phyloP scores from a whole-genome alignment of 1,140 invertebrate genomes.

The Philopotamus ludificatus region DNA sequence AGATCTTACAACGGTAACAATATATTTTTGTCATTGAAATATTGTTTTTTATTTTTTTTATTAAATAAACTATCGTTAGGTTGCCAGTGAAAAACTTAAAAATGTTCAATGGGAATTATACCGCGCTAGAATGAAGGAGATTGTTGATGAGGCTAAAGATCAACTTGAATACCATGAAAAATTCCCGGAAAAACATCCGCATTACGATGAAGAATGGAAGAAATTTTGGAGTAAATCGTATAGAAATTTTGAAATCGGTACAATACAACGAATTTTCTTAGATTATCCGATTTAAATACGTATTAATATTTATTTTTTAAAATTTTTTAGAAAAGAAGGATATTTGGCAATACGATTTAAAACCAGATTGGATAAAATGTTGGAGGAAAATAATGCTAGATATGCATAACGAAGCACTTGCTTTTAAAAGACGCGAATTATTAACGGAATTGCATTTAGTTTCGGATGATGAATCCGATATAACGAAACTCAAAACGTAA shows the following conservation, averaged over 20 bases:
- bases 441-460: conserved; percentile 7
- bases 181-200: conserved; percentile 82
- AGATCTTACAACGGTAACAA: not conserved
- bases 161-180: conserved; percentile 71
- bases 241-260: conserved; percentile 71
- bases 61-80: not conserved
- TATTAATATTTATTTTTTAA: conserved; percentile 8
- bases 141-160: conserved; percentile 1
- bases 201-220: conserved; percentile 85
- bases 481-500: too few species aligned
- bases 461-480: too few species aligned
- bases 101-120: conserved; percentile 23
- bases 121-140: conserved; percentile 7
- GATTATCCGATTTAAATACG: not conserved
- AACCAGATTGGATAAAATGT: conserved; percentile 81
- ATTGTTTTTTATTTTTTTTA: not conserved
- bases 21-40: not conserved
- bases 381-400: conserved; percentile 80
- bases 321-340: conserved; percentile 64
- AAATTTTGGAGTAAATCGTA: conserved; percentile 80
- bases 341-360: conserved; percentile 76
- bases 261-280: not conserved
- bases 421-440: conserved; percentile 56
- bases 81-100: not conserved
- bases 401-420: conserved; percentile 67